Evolutionary conservation across 1,140 invertebrate genomes (phyloP), one percentile per base, ranked within the genome.

Genomic region (Megathymus violae): DNA sequence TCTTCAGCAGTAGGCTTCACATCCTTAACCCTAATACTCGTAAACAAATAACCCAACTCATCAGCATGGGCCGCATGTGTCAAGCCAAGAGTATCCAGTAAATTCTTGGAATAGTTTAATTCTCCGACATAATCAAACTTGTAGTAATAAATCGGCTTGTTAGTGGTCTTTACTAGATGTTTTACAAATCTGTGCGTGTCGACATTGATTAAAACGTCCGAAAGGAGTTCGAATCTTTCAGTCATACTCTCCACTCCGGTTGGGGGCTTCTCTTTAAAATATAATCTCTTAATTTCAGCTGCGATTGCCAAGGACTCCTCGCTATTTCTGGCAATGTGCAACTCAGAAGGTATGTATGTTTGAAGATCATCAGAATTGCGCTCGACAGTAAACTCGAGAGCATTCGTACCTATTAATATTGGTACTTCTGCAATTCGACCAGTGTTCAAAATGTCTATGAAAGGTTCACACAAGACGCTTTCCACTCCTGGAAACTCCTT

Each of bases 21-120:
- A 10, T 74, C 71, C 11, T 78, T 78, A 44, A 76, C 68, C 0
- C 71, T 43, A 6, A 81, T 78, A 31, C 72, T 80, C 41, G 67
- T 85, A 60, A 92, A 92, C 4, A 92, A 16, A 62, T 92, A 92
- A 0, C 82, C 85, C 25, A 92, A 43, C 5, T 92, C 91, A 62
- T 92, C 91, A 62, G 69, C 65, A 68, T 92, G 91, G 1, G 64
- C 77, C 0, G 89, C 75, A 16, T 71, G 69, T 3, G 76, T 75
- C 10, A 84, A 9, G 0, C 71, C 72, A 1, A 73, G 46, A 14
- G 60, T 72, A 2, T 64, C 50, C 4, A 65, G 1, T 0, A 82
- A 1, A 22, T 84, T 81, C 16, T 82, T 85, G 0, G 72, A 70
- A 10, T 75, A 17, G 47, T 92, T 91, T 31, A 89, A 69, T 14